Conservation (phyloP, 2,797 vertebrate genomes). For the Melanogrammus aeglefinus region DNA sequence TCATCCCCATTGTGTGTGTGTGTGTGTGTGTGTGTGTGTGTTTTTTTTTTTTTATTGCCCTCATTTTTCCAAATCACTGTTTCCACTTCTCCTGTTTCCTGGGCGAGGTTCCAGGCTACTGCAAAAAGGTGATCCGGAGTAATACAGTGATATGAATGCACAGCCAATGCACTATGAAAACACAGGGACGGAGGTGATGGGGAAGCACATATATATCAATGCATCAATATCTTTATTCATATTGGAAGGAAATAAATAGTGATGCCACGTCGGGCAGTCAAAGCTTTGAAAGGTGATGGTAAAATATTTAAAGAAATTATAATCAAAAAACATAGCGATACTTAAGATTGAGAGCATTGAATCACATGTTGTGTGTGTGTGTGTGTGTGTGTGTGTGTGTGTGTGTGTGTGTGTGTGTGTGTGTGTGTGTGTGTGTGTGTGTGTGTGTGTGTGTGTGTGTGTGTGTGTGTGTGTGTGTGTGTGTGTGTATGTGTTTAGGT, state of each 20-base stretch:
- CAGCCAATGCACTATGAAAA: conserved; percentile 18
- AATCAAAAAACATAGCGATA: too few species aligned
- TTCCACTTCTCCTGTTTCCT: conserved; percentile 62
- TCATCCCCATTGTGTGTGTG: conserved; percentile 51
- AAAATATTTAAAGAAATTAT: too few species aligned
- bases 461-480: too few species aligned
- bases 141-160: conserved; percentile 58
- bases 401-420: too few species aligned
- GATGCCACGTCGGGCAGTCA: background rate
- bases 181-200: conserved; percentile 32
- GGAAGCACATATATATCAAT: conserved; percentile 10
- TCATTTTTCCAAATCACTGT: conserved; percentile 75
- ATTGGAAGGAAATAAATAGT: too few species aligned
- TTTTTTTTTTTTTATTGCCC: conserved; percentile 66
- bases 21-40: background rate
- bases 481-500: too few species aligned
- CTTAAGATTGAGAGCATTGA: too few species aligned
- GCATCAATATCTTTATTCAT: background rate
- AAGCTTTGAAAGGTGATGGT: too few species aligned
- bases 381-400: too few species aligned
- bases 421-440: too few species aligned
- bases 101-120: conserved; percentile 66
- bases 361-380: too few species aligned
- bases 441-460: too few species aligned
- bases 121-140: conserved; percentile 63